Evolutionary conservation across 2,888 invertebrate genomes (phyloP).

Genomic region (Hofmannophila pseudospretella): DNA sequence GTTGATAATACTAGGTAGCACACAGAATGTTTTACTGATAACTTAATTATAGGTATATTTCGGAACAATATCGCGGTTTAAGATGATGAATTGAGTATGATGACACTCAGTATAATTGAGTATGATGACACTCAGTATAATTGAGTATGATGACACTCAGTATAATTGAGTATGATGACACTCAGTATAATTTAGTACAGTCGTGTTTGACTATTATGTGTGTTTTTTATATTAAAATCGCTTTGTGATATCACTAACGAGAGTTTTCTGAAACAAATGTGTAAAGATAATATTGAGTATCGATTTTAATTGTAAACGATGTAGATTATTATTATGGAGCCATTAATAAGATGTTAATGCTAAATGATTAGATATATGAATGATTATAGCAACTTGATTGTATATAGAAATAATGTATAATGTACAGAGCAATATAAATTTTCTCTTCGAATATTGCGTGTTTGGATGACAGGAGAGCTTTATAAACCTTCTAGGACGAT

Average conservation of each 20-base stretch:
- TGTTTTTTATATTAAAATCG: slow-evolving; percentile 53
- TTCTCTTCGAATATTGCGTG: slow-evolving; percentile 37
- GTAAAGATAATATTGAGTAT: slow-evolving; percentile 27
- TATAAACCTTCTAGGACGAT: slow-evolving; percentile 25
- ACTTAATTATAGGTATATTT: background rate
- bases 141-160: too few relatives aligned
- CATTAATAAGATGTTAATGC: slow-evolving; percentile 8
- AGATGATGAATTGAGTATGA: slow-evolving; percentile 17
- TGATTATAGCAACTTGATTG: slow-evolving; percentile 21
- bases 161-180: slow-evolving; percentile 21
- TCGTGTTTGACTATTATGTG: slow-evolving; percentile 47
- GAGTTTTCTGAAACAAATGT: slow-evolving; percentile 27
- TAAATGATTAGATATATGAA: slow-evolving; percentile 12
- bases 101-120: too few relatives aligned
- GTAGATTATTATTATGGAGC: slow-evolving; percentile 20
- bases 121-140: too few relatives aligned
- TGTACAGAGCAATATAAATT: slow-evolving; percentile 37
- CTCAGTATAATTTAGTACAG: slow-evolving; percentile 37
- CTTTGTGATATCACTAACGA: slow-evolving; percentile 63
- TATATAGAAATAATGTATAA: slow-evolving; percentile 39
- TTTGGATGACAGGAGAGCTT: slow-evolving; percentile 50
- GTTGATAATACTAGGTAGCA: slow-evolving; percentile 8
- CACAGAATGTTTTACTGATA: slow-evolving; percentile 6
- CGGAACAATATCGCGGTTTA: slow-evolving; percentile 6
- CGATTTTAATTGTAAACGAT: slow-evolving; percentile 22